These are phyloP conservation scores for Bombus affinis DNA, from an alignment of 1,140 invertebrate genomes.

Conservation along the genomic window DNA sequence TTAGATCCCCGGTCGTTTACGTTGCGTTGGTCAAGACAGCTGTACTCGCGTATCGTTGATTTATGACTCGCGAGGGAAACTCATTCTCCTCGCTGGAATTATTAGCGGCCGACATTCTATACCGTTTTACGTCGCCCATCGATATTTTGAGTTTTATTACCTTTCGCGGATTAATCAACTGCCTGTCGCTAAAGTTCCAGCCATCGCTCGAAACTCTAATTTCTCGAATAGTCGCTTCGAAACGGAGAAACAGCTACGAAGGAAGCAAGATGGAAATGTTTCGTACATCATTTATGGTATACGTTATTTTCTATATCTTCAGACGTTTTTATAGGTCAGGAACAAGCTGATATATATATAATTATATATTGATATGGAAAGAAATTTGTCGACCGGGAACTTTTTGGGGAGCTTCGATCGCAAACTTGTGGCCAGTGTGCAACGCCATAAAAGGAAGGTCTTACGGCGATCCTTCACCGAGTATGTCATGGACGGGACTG, in stretches of 20 bases:
- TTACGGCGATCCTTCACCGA: neutral
- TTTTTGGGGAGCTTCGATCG: neutral
- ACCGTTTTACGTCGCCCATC: neutral
- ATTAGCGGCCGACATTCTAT: neutral
- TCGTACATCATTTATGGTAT: neutral
- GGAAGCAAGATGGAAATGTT: neutral
- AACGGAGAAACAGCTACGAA: neutral
- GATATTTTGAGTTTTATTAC: neutral
- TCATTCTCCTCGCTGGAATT: neutral
- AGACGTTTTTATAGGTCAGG: neutral
- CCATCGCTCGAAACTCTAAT: neutral
- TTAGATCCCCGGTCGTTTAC: neutral
- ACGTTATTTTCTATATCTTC: neutral
- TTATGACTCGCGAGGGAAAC: neutral
- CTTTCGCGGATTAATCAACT: conserved; percentile 1
- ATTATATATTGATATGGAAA: no score
- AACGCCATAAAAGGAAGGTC: conserved; percentile 6
- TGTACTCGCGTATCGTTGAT: neutral
- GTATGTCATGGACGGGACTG: neutral
- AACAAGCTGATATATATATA: no score
- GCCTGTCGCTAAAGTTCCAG: neutral
- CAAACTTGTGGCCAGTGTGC: no score
- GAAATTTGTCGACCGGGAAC: neutral
- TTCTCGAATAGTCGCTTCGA: neutral
- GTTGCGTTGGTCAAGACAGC: no score